These are phyloP conservation scores for Pterocles gutturalis DNA, from an alignment of 2,113 vertebrate genomes.

Conservation along the genomic window DNA sequence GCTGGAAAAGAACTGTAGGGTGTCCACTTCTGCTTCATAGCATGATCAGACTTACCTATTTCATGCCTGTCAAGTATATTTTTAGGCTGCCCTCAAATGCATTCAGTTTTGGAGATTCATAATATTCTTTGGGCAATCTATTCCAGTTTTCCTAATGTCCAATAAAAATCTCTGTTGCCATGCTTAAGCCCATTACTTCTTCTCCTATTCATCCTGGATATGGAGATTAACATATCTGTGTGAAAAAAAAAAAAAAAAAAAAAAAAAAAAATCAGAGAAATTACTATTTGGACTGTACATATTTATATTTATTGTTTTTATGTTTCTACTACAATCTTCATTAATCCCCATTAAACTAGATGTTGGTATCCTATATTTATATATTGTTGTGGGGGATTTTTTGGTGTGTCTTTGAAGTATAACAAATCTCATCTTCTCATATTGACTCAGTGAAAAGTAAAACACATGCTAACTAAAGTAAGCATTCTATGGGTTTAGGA, in stretches of 20 bases:
- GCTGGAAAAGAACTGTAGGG: neutral
- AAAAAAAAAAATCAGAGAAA: neutral
- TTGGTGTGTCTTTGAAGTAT: neutral
- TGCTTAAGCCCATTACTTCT: neutral
- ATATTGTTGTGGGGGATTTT: neutral
- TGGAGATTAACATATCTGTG: neutral
- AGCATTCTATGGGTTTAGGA: neutral
- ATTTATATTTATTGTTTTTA: neutral
- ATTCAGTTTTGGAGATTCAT: neutral
- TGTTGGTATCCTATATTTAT: neutral
- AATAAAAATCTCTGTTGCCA: neutral
- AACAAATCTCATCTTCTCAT: neutral
- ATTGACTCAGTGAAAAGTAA: neutral
- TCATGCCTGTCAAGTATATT: neutral
- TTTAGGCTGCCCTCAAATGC: neutral
- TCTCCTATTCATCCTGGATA: neutral
- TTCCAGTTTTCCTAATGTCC: neutral
- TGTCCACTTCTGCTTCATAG: neutral
- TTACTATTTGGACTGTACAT: neutral
- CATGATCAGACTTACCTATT: neutral
- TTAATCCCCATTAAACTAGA: neutral
- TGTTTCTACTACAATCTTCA: neutral
- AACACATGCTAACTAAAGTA: neutral
- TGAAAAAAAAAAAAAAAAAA: neutral
- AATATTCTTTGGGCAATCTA: neutral